Conservation (phyloP, 2,888 invertebrate species). For the Notocelia uddmanniana region DNA sequence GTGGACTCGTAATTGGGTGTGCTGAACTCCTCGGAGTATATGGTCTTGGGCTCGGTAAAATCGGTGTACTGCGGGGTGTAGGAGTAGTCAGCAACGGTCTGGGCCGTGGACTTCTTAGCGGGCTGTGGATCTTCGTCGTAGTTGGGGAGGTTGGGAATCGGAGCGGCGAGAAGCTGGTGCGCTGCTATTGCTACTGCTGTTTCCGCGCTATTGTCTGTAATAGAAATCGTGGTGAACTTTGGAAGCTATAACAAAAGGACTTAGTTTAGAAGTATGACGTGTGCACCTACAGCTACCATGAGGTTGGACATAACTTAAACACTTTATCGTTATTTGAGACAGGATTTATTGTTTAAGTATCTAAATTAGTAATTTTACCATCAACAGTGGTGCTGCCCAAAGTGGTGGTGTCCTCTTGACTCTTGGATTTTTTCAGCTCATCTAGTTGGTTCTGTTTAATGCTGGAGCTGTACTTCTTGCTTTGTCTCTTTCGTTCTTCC, state of each 20-base stretch:
- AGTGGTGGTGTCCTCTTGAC: conserved; percentile 64
- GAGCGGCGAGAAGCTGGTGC: conserved; percentile 78
- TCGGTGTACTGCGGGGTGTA: conserved; percentile 69
- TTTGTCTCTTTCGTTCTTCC: conserved; percentile 77
- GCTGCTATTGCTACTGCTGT: conserved; percentile 80
- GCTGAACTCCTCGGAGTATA: conserved; percentile 62
- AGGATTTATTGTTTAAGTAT: neutral
- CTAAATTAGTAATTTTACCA: conserved; percentile 57
- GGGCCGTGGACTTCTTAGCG: conserved; percentile 56
- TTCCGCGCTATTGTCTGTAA: conserved; percentile 73
- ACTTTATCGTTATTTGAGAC: too few relatives aligned
- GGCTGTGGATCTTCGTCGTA: conserved; percentile 68
- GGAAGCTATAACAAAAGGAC: too few relatives aligned
- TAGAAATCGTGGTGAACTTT: neutral
- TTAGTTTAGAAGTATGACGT: too few relatives aligned
- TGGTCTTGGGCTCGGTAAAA: conserved; percentile 59
- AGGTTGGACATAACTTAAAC: too few relatives aligned
- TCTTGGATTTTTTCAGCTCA: conserved; percentile 63
- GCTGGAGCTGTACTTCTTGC: conserved; percentile 79
- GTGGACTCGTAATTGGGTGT: conserved; percentile 60
- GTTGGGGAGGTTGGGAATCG: conserved; percentile 71
- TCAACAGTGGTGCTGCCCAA: conserved; percentile 63
- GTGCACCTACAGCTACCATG: too few relatives aligned
- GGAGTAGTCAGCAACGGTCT: conserved; percentile 68
- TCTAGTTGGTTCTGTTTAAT: conserved; percentile 77